Evolutionary conservation across 2,113 vertebrate genomes (phyloP), one percentile per base, ranked within the genome.

Genomic region (Malurus elegans): DNA sequence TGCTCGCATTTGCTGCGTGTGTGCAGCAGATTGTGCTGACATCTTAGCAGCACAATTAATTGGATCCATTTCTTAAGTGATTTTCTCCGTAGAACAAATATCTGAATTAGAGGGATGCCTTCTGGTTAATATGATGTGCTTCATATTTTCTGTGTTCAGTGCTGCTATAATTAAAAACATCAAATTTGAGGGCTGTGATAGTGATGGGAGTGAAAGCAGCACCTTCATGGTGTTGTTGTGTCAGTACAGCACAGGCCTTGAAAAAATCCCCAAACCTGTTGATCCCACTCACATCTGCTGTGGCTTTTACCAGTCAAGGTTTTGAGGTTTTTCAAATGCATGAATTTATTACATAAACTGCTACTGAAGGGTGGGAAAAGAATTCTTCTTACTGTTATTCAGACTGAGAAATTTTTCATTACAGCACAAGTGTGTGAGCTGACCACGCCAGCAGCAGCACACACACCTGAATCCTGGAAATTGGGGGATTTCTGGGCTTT

Each of bases 41-140:
- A 56, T 40, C 31, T 81, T 51, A 79, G 83, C 80, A 89, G 57
- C 40, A 75, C 54, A 71, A 79, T 82, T 58, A 93, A 92, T 75
- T 92, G 17, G 54, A 51, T 64, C n/a, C 44, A 7, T 88, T 94
- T 87, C 76, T 85, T 56, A 53, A 92, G 60, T 76, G 54, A 31
- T 60, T 93, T 89, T 65, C 40, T 18, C 29, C 61, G 5, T 7
- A 75, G 89, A 84, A 57, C 40, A 72, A 84, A 40, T 66, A 79
- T n/a, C 79, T 66, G 74, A 44, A n/a, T 90, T 76, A 57, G 18
- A 66, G 21, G 20, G 42, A 48, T 38, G 29, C 50, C 67, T 92
- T 57, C 78, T 91, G 58, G 26, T 31, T 82, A 51, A 56, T 51
- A 34, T 0, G 0, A 88, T 38, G 54, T 56, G n/a, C 51, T 70